Evolutionary conservation across 2,113 vertebrate species (phyloP).

Genomic region (Phodopus roborovskii): DNA sequence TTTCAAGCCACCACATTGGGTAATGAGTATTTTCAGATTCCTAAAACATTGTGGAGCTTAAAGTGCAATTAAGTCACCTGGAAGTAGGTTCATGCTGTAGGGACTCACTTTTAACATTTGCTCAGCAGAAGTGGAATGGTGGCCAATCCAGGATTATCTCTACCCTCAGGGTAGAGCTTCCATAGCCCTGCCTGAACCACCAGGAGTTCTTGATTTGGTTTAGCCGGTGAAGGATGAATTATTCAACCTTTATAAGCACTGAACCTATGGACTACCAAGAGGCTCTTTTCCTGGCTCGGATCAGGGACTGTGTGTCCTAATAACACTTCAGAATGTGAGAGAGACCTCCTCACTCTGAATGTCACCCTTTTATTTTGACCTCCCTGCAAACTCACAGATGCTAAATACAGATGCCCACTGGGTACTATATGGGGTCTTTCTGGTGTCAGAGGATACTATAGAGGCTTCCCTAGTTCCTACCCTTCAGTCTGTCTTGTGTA

Average conservation of each 20-base stretch:
- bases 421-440: neutral
- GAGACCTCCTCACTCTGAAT: neutral
- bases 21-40: too few relatives aligned
- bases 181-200: rapidly evolving
- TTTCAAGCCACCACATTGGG: neutral
- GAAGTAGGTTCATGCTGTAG: neutral
- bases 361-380: neutral
- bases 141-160: rapidly evolving
- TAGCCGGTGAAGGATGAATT: rapidly evolving
- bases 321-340: too few relatives aligned
- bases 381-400: neutral
- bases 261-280: rapidly evolving
- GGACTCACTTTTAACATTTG: neutral
- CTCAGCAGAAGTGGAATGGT: neutral
- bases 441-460: rapidly evolving
- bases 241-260: neutral
- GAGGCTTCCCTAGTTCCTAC: rapidly evolving
- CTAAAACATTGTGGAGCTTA: neutral
- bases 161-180: rapidly evolving
- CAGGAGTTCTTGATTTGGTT: rapidly evolving
- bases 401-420: neutral
- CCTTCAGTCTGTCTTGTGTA: rapidly evolving
- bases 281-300: rapidly evolving
- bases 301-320: neutral
- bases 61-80: neutral